Conservation (phyloP, 1,140 invertebrate species). For the Bombus cullumanus region DNA sequence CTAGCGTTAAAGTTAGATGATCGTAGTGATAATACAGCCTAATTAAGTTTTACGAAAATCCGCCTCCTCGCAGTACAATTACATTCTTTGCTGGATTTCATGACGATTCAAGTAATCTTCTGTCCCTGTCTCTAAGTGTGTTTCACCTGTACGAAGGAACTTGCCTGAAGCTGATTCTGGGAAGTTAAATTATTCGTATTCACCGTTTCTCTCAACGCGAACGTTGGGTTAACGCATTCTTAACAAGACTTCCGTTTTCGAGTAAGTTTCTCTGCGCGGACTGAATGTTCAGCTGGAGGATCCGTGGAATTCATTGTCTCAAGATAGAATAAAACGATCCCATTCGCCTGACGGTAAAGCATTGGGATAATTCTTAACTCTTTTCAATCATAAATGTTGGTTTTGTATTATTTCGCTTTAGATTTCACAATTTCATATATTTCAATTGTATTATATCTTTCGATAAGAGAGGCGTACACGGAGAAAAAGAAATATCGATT, state of each 20-base stretch:
- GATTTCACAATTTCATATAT: too few relatives aligned
- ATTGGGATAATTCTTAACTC: background rate
- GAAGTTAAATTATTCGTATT: slow-evolving; percentile 33
- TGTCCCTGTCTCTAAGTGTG: background rate
- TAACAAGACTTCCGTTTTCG: slow-evolving; percentile 13
- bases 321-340: background rate
- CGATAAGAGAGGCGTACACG: too few relatives aligned
- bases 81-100: background rate
- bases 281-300: background rate
- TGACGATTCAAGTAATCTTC: background rate
- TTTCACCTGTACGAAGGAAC: background rate
- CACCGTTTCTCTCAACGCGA: background rate
- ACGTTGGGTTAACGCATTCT: slow-evolving; percentile 29
- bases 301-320: background rate
- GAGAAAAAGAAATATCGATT: too few relatives aligned
- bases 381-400: background rate
- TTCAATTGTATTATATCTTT: too few relatives aligned
- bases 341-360: too few relatives aligned
- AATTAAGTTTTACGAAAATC: slow-evolving; percentile 3
- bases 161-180: slow-evolving; percentile 5
- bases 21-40: background rate
- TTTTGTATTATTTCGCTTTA: too few relatives aligned
- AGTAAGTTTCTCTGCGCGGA: background rate
- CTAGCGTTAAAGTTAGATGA: background rate
- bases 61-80: background rate